Evolutionary conservation across 2,888 invertebrate genomes (phyloP).

Genomic region (Tricholauxania praeusta): DNA sequence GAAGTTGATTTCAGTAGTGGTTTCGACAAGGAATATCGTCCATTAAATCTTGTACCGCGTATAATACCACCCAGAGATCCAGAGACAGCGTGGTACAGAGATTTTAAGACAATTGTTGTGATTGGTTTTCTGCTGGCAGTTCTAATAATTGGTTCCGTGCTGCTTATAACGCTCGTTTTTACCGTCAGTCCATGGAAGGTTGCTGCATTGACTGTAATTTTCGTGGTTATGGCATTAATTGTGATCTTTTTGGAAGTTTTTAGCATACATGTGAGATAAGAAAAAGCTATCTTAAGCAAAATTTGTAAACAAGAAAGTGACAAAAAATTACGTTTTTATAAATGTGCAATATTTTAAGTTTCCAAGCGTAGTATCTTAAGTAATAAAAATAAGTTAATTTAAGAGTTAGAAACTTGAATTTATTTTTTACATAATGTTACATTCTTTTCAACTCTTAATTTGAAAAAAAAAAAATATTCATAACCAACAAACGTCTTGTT

Average conservation of each 20-base stretch:
- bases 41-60: slow-evolving; percentile 46
- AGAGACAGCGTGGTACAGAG: slow-evolving; percentile 56
- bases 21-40: slow-evolving; percentile 58
- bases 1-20: slow-evolving; percentile 61
- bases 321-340: background rate
- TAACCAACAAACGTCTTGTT: too few species aligned
- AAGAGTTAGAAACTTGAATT: too few species aligned
- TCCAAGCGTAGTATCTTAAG: too few species aligned
- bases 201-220: slow-evolving; percentile 49
- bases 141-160: slow-evolving; percentile 54
- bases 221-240: slow-evolving; percentile 50
- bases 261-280: slow-evolving; percentile 57
- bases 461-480: too few species aligned
- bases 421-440: too few species aligned
- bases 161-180: slow-evolving; percentile 54
- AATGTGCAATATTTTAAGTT: background rate
- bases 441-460: too few species aligned
- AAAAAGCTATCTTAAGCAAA: too few species aligned
- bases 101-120: slow-evolving; percentile 52
- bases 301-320: too few species aligned
- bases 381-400: too few species aligned
- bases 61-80: slow-evolving; percentile 52
- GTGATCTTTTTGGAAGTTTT: slow-evolving; percentile 58
- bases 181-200: slow-evolving; percentile 53
- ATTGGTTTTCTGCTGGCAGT: slow-evolving; percentile 50